phyloP scores from a whole-genome alignment of 1,140 invertebrate species.

The Capitella teleta region DNA sequence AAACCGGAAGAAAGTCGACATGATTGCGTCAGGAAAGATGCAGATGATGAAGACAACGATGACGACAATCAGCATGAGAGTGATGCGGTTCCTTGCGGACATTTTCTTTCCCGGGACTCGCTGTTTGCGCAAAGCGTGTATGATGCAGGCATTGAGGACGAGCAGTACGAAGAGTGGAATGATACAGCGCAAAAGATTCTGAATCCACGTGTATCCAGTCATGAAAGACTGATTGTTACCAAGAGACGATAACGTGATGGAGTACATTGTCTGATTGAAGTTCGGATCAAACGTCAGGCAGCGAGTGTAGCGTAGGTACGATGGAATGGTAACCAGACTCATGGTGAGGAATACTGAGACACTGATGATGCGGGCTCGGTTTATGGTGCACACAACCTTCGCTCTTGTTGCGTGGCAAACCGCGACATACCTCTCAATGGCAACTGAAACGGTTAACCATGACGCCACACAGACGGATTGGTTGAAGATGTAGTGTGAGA shows the following conservation, averaged over 20 bases:
- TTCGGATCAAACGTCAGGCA: background rate
- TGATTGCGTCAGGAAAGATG: slow-evolving; percentile 56
- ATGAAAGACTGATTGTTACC: slow-evolving; percentile 2
- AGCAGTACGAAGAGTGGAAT: slow-evolving; percentile 42
- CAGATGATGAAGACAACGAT: slow-evolving; percentile 64
- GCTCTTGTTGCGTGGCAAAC: slow-evolving; percentile 4
- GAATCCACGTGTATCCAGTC: background rate
- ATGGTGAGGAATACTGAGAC: background rate
- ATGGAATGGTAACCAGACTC: background rate
- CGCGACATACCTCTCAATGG: slow-evolving; percentile 6
- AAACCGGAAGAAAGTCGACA: slow-evolving; percentile 42
- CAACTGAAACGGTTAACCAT: slow-evolving; percentile 9
- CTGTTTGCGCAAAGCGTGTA: slow-evolving; percentile 49
- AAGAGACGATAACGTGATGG: background rate
- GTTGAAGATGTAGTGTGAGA: slow-evolving; percentile 10
- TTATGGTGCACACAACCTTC: slow-evolving; percentile 1
- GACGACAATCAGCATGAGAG: slow-evolving; percentile 61
- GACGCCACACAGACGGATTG: slow-evolving; percentile 5
- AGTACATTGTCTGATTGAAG: slow-evolving; percentile 1
- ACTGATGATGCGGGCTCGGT: background rate
- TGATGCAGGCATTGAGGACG: slow-evolving; percentile 53
- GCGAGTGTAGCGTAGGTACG: background rate
- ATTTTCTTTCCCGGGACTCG: slow-evolving; percentile 8
- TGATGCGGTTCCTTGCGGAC: slow-evolving; percentile 45
- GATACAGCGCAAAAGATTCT: slow-evolving; percentile 50